phyloP scores from a whole-genome alignment of 2,113 vertebrate genomes.

The Gallinago paraguaiae region DNA sequence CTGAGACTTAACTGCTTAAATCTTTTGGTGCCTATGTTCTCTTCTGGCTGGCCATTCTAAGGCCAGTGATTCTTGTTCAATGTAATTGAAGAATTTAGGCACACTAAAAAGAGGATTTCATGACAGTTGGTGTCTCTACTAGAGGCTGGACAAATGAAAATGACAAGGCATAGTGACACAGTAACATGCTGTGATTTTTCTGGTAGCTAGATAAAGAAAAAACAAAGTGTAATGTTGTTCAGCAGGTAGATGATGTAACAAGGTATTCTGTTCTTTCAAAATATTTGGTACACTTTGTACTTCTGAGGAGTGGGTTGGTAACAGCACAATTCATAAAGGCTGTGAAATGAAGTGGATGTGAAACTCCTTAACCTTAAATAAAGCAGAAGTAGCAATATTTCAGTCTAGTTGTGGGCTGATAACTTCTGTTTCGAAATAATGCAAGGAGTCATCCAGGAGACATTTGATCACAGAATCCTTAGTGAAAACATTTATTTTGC shows the following conservation, averaged over 20 bases:
- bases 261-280: not conserved
- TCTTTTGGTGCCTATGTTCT: not conserved
- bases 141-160: not conserved
- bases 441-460: not conserved
- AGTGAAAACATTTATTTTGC: not conserved
- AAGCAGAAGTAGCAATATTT: not conserved
- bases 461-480: not conserved
- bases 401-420: not conserved
- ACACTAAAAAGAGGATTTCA: not conserved
- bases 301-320: not conserved
- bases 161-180: rapidly evolving
- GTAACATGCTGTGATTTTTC: not conserved
- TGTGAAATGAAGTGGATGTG: not conserved
- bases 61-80: not conserved
- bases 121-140: not conserved
- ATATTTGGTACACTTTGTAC: not conserved
- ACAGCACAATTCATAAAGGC: not conserved
- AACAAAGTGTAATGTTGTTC: not conserved
- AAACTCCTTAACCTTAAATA: not conserved
- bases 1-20: not conserved
- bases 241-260: rapidly evolving
- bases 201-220: not conserved
- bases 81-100: not conserved
- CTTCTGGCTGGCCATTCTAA: not conserved
- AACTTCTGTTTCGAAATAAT: not conserved